Evolutionary conservation across 2,797 vertebrate genomes (phyloP).

Genomic region (Pteropus rufus): DNA sequence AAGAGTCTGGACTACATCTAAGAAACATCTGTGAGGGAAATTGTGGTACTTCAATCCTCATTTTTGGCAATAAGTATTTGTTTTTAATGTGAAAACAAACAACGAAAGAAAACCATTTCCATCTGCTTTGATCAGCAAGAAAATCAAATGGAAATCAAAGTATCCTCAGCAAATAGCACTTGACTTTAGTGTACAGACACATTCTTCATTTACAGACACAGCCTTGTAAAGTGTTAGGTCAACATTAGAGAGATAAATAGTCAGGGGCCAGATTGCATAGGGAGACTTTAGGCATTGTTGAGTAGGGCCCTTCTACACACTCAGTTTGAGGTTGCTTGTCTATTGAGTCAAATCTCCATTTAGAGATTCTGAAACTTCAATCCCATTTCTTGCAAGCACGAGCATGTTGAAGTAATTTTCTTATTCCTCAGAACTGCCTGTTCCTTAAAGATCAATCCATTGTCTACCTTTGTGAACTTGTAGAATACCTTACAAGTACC

Average conservation of each 20-base stretch:
- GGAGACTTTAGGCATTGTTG: not conserved
- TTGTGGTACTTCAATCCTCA: constrained; percentile 15
- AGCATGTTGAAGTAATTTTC: not conserved
- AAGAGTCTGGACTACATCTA: constrained; percentile 53
- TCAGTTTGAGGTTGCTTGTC: not conserved
- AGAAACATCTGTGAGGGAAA: constrained; percentile 57
- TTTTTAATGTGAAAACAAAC: constrained; percentile 70
- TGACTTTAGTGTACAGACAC: constrained; percentile 58
- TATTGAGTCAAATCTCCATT: not conserved
- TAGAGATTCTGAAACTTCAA: not conserved
- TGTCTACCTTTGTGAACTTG: not conserved
- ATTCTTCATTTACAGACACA: constrained; percentile 58
- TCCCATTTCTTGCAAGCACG: not conserved
- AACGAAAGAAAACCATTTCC: constrained; percentile 62
- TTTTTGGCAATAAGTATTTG: constrained; percentile 67
- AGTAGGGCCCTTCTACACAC: not conserved
- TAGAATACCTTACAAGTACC: constrained; percentile 24
- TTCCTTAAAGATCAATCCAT: not conserved
- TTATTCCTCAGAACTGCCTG: constrained; percentile 22
- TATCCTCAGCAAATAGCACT: constrained; percentile 65
- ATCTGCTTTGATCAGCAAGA: constrained; percentile 64
- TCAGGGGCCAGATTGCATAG: not conserved
- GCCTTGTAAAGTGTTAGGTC: constrained; percentile 56
- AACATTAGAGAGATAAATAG: constrained; percentile 56
- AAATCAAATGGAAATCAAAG: constrained; percentile 63